Evolutionary conservation across 2,888 invertebrate species (phyloP).

Genomic region (Thera obeliscata): DNA sequence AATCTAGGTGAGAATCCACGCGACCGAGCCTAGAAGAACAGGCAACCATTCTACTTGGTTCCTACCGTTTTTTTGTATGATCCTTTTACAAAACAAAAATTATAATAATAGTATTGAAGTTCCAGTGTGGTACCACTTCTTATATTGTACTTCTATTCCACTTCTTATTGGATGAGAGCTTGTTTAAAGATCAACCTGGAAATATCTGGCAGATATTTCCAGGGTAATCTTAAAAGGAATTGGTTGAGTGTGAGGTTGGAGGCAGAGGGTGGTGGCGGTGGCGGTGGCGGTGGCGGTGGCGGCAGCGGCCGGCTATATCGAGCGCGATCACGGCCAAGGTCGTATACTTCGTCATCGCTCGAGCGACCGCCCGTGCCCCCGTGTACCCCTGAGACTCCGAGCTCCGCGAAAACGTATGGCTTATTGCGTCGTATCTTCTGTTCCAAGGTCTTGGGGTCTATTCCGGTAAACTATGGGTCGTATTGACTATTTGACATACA

Average conservation of each 20-base stretch:
- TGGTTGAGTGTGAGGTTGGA: constrained; percentile 52
- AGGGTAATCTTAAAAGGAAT: constrained; percentile 54
- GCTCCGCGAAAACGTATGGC: constrained; percentile 33
- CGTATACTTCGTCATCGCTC: constrained; percentile 67
- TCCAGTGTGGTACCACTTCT: too few species aligned
- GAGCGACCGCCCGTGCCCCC: constrained; percentile 55
- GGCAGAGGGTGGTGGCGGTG: constrained; percentile 44
- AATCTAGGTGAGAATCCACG: too few species aligned
- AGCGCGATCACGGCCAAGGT: constrained; percentile 84
- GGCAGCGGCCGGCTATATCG: constrained; percentile 74
- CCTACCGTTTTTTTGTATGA: too few species aligned
- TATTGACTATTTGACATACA: too few species aligned
- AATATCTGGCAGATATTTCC: constrained; percentile 54
- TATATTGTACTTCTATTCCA: too few species aligned
- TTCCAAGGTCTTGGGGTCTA: constrained; percentile 15
- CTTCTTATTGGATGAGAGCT: not conserved
- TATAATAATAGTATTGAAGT: too few species aligned
- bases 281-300: constrained; percentile 35
- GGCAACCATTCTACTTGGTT: too few species aligned
- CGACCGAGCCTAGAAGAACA: too few species aligned
- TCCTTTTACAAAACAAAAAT: too few species aligned
- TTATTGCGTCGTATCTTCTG: constrained; percentile 45
- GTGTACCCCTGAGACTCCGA: constrained; percentile 13
- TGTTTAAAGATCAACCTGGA: constrained; percentile 40
- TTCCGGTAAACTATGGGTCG: too few species aligned